Evolutionary conservation across 1,140 invertebrate species (phyloP).

Genomic region (Brachionus koreanus): DNA sequence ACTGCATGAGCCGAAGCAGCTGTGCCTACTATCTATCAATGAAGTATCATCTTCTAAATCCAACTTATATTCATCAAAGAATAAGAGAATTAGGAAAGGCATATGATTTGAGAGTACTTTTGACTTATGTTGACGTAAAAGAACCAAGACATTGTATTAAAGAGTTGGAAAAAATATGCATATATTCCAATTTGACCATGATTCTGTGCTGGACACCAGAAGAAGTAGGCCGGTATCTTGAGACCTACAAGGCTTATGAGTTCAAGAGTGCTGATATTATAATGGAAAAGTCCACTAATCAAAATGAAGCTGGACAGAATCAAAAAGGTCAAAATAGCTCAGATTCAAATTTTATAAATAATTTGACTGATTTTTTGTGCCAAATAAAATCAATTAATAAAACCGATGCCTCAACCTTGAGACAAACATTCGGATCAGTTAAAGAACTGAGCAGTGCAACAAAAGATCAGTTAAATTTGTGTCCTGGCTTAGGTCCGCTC

Average conservation of each 20-base stretch:
- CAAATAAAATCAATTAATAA: conserved; percentile 43
- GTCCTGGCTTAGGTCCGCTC: conserved; percentile 42
- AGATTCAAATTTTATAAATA: conserved; percentile 16
- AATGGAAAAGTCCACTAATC: conserved; percentile 40
- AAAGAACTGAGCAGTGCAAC: conserved; percentile 15
- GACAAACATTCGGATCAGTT: conserved; percentile 39
- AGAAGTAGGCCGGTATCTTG: conserved; percentile 36
- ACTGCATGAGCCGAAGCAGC: conserved; percentile 12
- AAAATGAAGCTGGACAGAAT: not conserved
- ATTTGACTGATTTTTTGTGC: conserved; percentile 33
- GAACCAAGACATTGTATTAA: conserved; percentile 34
- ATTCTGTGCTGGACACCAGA: conserved; percentile 30
- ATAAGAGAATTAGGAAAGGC: not conserved
- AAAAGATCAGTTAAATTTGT: conserved; percentile 31
- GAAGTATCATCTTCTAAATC: conserved; percentile 44
- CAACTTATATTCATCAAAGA: conserved; percentile 38
- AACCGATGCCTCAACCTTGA: conserved; percentile 38
- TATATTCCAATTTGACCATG: conserved; percentile 26
- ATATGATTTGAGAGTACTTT: conserved; percentile 7
- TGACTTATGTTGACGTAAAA: conserved; percentile 17
- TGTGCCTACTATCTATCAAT: conserved; percentile 43
- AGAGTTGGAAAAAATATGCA: conserved; percentile 42
- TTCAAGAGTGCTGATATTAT: conserved; percentile 26
- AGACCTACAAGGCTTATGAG: conserved; percentile 35
- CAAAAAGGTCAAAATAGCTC: not conserved